A percentile compares a stretch with the other conserved stretches of the same genome.
phyloP scores from a whole-genome alignment of 2,113 vertebrate genomes.

The Cynopterus brachyotis region DNA sequence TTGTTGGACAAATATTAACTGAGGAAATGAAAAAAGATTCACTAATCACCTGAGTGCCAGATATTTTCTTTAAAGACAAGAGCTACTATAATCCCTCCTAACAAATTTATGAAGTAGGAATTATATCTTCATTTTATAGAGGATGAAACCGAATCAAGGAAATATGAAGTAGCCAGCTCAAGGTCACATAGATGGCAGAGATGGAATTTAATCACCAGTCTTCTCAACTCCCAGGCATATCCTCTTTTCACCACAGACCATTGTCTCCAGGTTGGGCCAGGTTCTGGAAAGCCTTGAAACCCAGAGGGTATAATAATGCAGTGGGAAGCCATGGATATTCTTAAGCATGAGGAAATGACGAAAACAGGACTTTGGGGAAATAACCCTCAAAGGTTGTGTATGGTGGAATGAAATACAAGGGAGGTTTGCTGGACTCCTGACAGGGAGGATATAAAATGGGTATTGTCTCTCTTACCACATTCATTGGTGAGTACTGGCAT shows the following conservation, averaged over 20 bases:
- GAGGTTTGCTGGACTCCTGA: not conserved
- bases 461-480: conserved; percentile 13
- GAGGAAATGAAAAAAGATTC: conserved; percentile 30
- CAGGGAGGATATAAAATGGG: conserved; percentile 30
- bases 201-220: not conserved
- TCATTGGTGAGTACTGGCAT: not conserved
- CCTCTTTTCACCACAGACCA: not conserved
- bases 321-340: not conserved
- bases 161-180: conserved; percentile 24
- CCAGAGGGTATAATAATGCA: not conserved
- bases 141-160: conserved; percentile 28
- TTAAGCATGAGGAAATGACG: not conserved
- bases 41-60: not conserved
- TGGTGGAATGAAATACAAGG: not conserved
- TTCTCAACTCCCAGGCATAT: conserved; percentile 13
- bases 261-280: not conserved
- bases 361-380: not conserved
- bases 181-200: not conserved
- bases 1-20: conserved; percentile 20
- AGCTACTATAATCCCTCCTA: not conserved
- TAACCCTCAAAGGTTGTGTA: not conserved
- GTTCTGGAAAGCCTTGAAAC: conserved; percentile 11
- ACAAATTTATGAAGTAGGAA: not conserved
- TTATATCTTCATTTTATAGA: conserved; percentile 34
- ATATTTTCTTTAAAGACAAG: conserved; percentile 23